phyloP scores from a whole-genome alignment of 1,140 invertebrate genomes.

The Neelides sp. region DNA sequence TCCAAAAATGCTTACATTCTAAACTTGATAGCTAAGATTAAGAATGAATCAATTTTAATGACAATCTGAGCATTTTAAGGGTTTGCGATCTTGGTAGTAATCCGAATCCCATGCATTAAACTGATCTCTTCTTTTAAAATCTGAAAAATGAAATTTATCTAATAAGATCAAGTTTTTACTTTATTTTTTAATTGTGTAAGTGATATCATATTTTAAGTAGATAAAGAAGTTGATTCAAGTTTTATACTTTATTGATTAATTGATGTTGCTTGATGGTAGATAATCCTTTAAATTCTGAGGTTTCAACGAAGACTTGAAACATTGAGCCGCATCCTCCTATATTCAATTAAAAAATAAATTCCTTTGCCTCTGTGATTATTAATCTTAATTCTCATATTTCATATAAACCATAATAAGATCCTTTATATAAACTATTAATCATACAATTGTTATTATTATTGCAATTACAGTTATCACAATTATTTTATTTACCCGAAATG shows the following conservation, averaged over 20 bases:
- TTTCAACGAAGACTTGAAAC: constrained; percentile 66
- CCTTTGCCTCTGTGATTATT: not conserved
- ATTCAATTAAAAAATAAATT: constrained; percentile 24
- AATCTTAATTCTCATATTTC: constrained; percentile 13
- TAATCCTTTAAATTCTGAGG: constrained; percentile 61
- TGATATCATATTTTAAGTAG: constrained; percentile 12
- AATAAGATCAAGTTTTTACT: constrained; percentile 5
- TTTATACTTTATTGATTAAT: constrained; percentile 54
- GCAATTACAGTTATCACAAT: not conserved
- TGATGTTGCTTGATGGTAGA: constrained; percentile 66
- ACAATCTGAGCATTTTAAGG: too few species aligned
- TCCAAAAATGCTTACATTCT: too few species aligned
- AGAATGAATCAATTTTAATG: too few species aligned
- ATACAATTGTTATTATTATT: not conserved
- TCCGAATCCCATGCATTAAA: constrained; percentile 68
- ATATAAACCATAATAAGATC: not conserved
- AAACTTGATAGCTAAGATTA: too few species aligned
- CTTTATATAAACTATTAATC: not conserved
- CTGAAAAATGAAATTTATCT: constrained; percentile 36
- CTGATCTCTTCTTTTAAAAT: constrained; percentile 64
- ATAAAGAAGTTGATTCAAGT: constrained; percentile 8
- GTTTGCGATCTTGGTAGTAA: constrained; percentile 34
- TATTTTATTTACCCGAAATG: constrained; percentile 46
- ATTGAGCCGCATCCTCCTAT: constrained; percentile 73
- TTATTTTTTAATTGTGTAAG: not conserved